Conservation (phyloP, 1,140 invertebrate species). For the Cydia pomonella region DNA sequence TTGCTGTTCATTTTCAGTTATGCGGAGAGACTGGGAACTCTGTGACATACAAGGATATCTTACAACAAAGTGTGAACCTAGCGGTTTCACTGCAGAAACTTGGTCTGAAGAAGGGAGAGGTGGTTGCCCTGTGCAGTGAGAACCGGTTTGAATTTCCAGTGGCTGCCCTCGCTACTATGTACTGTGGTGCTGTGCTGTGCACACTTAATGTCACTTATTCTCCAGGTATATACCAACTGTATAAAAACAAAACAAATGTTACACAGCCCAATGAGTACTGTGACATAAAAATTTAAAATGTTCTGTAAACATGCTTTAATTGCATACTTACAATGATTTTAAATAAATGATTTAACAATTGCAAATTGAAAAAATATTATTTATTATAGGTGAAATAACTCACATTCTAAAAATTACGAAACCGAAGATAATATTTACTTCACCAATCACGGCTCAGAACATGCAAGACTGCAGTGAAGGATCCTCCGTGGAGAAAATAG, state of each 20-base stretch:
- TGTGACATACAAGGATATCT: constrained; percentile 68
- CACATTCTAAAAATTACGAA: constrained; percentile 84
- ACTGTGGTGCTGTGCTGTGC: constrained; percentile 72
- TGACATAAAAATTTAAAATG: too few species aligned
- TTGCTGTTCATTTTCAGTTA: constrained; percentile 60
- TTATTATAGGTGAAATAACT: constrained; percentile 82
- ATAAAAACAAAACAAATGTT: too few species aligned
- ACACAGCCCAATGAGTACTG: too few species aligned
- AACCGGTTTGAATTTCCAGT: constrained; percentile 80
- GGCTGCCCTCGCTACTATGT: constrained; percentile 69
- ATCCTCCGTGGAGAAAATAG: constrained; percentile 54
- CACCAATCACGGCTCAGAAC: constrained; percentile 78
- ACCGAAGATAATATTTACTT: constrained; percentile 86
- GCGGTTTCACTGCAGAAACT: constrained; percentile 64
- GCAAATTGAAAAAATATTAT: constrained; percentile 32
- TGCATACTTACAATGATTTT: too few species aligned
- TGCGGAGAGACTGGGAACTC: constrained; percentile 72
- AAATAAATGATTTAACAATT: too few species aligned
- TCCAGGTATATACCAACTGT: constrained; percentile 61
- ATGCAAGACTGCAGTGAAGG: constrained; percentile 63
- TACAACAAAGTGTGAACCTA: constrained; percentile 76
- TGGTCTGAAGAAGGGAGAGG: constrained; percentile 76
- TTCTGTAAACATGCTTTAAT: too few species aligned
- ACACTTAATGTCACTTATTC: constrained; percentile 81
- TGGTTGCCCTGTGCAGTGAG: constrained; percentile 78